Evolutionary conservation across 37 sponge, comb jelly and placozoan species (phyloP).

Genomic region (Agelas oroides): DNA sequence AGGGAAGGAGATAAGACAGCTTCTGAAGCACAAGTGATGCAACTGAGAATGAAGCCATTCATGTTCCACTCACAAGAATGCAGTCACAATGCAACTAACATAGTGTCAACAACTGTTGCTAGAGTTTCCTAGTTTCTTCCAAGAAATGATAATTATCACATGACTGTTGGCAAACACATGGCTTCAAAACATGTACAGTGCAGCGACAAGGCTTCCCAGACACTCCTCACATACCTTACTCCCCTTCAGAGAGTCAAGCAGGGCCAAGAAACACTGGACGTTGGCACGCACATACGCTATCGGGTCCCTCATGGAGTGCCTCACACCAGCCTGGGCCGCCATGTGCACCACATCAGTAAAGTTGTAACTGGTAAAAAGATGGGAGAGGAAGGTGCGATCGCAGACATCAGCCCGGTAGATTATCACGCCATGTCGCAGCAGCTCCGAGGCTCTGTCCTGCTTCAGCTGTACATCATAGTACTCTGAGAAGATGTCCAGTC

Average conservation of each 20-base stretch:
- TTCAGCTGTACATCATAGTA: constrained; percentile 65
- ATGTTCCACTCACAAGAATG: no score
- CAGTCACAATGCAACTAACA: no score
- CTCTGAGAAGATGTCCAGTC: constrained; percentile 64
- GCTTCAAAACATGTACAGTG: no score
- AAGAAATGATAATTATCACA: no score
- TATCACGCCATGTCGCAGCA: constrained; percentile 39
- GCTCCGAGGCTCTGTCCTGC: constrained; percentile 44
- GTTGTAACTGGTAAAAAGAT: constrained; percentile 46
- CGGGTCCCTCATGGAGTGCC: constrained; percentile 65
- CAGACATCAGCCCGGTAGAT: constrained; percentile 72
- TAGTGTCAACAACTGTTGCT: no score
- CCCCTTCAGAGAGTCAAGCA: constrained; percentile 53
- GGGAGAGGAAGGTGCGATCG: constrained; percentile 35
- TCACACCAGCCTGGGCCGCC: constrained; percentile 80
- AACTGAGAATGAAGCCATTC: no score
- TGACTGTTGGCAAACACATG: no score
- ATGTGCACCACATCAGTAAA: constrained; percentile 79
- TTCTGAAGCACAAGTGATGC: no score
- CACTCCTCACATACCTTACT: constrained; percentile 29
- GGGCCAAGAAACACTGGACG: constrained; percentile 54
- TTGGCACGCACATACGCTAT: constrained; percentile 50
- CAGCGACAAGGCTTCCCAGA: no score
- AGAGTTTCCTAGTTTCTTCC: no score
- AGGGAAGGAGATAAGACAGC: no score